Conservation (phyloP, 2,797 vertebrate species). For the Lutjanus argentimaculatus region DNA sequence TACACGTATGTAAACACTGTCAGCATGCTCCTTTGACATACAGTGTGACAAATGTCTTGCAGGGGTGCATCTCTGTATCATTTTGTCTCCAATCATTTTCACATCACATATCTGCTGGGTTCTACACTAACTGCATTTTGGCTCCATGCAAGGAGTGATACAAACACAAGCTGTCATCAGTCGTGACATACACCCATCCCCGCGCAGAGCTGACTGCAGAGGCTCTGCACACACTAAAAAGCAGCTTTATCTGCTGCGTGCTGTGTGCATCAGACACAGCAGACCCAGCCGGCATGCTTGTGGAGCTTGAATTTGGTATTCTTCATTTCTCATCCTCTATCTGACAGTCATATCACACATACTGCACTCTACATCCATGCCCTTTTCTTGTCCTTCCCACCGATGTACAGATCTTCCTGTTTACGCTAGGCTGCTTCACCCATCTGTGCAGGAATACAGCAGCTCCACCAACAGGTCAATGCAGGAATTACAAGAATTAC, state of each 20-base stretch:
- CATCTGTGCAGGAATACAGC: conserved; percentile 60
- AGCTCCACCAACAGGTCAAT: conserved; percentile 66
- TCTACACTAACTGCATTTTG: not conserved
- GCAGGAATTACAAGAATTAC: conserved; percentile 58
- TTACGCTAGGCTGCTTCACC: conserved; percentile 51
- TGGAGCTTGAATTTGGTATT: not conserved
- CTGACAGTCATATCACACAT: conserved; percentile 14
- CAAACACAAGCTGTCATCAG: conserved; percentile 50
- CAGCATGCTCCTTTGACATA: not conserved
- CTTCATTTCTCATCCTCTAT: not conserved
- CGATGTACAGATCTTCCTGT: conserved; percentile 73
- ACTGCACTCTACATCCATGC: conserved; percentile 41
- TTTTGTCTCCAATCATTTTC: not conserved
- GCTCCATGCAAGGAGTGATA: conserved; percentile 14
- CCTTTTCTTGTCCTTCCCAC: conserved; percentile 78
- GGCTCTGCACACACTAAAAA: conserved; percentile 10
- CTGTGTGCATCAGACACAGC: not conserved
- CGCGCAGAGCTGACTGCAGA: conserved; percentile 49
- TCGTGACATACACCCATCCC: conserved; percentile 59
- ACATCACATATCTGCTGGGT: not conserved
- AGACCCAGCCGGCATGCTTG: not conserved
- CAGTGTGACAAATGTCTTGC: not conserved
- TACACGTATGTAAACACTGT: no score
- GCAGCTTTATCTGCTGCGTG: conserved; percentile 8
- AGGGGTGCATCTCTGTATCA: not conserved